Evolutionary conservation across 1,140 invertebrate genomes (phyloP).

Genomic region (Acromyrmex charruanus): DNA sequence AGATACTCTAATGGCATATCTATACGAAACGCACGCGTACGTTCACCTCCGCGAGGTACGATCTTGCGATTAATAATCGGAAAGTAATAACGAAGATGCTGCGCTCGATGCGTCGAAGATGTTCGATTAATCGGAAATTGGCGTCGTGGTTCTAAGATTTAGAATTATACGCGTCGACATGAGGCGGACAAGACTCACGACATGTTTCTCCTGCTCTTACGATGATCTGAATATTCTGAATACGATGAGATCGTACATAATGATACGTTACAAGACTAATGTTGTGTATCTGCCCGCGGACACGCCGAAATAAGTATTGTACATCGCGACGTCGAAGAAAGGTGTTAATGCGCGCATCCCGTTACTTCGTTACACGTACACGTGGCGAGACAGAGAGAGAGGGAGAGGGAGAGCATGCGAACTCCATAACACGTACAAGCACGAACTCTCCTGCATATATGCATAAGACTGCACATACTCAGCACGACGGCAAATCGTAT

Average conservation of each 20-base stretch:
- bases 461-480: slow-evolving; percentile 62
- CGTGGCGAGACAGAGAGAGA: background rate
- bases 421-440: slow-evolving; percentile 14
- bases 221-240: background rate
- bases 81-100: background rate
- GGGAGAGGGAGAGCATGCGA: background rate
- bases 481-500: slow-evolving; percentile 71
- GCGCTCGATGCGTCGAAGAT: background rate
- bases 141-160: too few species aligned
- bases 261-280: background rate
- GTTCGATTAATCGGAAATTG: background rate
- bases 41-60: slow-evolving; percentile 10
- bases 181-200: background rate
- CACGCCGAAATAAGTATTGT: slow-evolving; percentile 12
- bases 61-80: slow-evolving; percentile 20
- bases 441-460: slow-evolving; percentile 60
- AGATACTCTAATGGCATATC: slow-evolving; percentile 35
- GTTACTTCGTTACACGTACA: background rate
- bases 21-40: slow-evolving; percentile 11
- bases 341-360: slow-evolving; percentile 29
- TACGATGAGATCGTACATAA: background rate
- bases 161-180: background rate
- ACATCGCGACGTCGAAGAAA: slow-evolving; percentile 29
- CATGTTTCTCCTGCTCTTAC: background rate
- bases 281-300: background rate